phyloP scores from a whole-genome alignment of 2,113 vertebrate genomes.

The Ploceus nigricollis region DNA sequence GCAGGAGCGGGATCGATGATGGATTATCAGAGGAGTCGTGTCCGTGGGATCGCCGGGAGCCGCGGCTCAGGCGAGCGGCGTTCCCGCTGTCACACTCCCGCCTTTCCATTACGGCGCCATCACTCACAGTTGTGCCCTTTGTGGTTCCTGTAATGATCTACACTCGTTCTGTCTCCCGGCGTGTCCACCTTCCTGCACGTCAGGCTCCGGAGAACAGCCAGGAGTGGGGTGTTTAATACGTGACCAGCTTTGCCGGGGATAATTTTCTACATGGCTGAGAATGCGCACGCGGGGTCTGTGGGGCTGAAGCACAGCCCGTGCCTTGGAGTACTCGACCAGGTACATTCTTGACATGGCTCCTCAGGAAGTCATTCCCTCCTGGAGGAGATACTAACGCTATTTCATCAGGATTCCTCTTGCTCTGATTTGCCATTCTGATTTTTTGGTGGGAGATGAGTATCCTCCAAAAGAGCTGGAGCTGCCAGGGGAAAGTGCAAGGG shows the following conservation, averaged over 20 bases:
- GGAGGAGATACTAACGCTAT: not conserved
- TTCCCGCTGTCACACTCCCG: not conserved
- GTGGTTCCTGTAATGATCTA: conserved; percentile 16
- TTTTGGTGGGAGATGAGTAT: fast-evolving
- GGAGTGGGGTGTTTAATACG: not conserved
- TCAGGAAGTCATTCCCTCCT: not conserved
- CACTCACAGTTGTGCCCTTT: not conserved
- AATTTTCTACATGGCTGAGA: conserved; percentile 47
- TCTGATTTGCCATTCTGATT: not conserved
- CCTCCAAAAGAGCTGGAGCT: not conserved
- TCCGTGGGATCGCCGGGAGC: not conserved
- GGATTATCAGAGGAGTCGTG: not conserved
- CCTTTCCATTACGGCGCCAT: not conserved
- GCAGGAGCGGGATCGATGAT: not conserved
- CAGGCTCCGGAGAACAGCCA: not conserved
- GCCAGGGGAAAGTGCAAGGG: not conserved
- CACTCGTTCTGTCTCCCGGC: not conserved
- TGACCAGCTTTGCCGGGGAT: not conserved
- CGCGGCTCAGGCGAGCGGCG: not conserved
- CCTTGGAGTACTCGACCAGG: not conserved
- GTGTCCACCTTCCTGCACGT: not conserved
- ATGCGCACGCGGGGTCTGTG: fast-evolving
- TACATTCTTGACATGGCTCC: fast-evolving
- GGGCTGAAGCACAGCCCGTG: not conserved
- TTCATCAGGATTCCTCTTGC: not conserved